A percentile compares a stretch with the other conserved stretches of the same genome.
These are phyloP conservation scores for Philonicus albiceps DNA, from an alignment of 2,888 invertebrate species.

Conservation along the genomic window DNA sequence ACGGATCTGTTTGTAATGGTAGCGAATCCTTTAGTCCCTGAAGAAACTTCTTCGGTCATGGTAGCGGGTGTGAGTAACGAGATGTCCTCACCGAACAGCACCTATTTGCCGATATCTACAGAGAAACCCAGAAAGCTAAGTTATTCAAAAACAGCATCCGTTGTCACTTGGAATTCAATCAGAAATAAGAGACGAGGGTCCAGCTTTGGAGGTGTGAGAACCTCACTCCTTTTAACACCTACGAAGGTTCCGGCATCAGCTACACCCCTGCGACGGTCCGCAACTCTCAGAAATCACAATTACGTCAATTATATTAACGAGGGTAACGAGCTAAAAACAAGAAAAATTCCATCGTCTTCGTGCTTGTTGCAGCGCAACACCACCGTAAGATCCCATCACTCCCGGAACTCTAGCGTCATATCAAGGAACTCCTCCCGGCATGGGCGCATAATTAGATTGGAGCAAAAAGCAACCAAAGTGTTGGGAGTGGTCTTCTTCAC, in stretches of 20 bases:
- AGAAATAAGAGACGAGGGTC: slow-evolving; percentile 73
- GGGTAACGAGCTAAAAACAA: slow-evolving; percentile 55
- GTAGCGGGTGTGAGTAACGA: background rate
- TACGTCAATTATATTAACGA: slow-evolving; percentile 49
- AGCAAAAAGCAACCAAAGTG: slow-evolving; percentile 97
- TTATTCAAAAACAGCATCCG: slow-evolving; percentile 63
- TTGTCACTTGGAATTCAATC: slow-evolving; percentile 79
- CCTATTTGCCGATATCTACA: slow-evolving; percentile 61
- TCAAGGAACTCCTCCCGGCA: slow-evolving; percentile 83
- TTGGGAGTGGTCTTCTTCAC: slow-evolving; percentile 94
- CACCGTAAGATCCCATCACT: slow-evolving; percentile 75
- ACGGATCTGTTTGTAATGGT: background rate
- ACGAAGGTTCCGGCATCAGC: slow-evolving; percentile 56
- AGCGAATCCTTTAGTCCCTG: background rate
- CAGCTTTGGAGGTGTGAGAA: slow-evolving; percentile 74
- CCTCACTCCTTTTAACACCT: slow-evolving; percentile 69
- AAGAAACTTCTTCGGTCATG: slow-evolving; percentile 1
- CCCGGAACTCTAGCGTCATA: slow-evolving; percentile 81
- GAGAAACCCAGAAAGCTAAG: slow-evolving; percentile 63
- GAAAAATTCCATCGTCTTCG: slow-evolving; percentile 67
- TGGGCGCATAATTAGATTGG: slow-evolving; percentile 83
- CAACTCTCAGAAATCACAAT: slow-evolving; percentile 68
- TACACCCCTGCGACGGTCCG: slow-evolving; percentile 67
- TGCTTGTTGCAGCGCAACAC: slow-evolving; percentile 67
- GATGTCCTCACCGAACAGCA: background rate